Percentiles rank a stretch among this genome's conserved stretches.
phyloP scores from a whole-genome alignment of 2,888 invertebrate genomes.

The Leptopterna dolabrata region DNA sequence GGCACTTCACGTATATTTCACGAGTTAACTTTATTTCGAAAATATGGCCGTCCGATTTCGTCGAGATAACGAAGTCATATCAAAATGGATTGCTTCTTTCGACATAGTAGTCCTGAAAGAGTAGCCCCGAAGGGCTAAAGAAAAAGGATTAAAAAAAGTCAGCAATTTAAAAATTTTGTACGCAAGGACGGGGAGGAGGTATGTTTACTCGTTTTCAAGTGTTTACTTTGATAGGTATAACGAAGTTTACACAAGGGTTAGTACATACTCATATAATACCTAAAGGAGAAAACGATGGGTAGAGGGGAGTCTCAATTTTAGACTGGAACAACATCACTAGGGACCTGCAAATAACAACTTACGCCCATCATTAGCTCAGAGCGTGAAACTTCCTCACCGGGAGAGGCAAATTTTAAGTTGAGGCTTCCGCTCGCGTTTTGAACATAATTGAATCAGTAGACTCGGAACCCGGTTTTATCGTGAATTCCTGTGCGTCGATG shows the following conservation, averaged over 20 bases:
- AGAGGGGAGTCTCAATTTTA: background rate
- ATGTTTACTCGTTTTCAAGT: conserved; percentile 25
- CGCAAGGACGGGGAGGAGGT: background rate
- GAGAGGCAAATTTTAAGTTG: background rate
- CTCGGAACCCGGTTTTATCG: too few relatives aligned
- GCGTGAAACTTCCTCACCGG: background rate
- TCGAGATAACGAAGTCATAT: background rate
- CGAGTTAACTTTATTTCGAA: too few relatives aligned
- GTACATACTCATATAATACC: conserved; percentile 31
- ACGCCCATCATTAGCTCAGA: conserved; percentile 4
- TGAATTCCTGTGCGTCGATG: too few relatives aligned
- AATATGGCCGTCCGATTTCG: too few relatives aligned
- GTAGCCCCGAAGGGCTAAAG: background rate
- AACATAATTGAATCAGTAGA: background rate
- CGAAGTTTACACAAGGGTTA: conserved; percentile 39
- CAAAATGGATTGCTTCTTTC: background rate
- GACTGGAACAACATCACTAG: conserved; percentile 29
- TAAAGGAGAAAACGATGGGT: background rate
- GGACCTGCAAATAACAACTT: conserved; percentile 26
- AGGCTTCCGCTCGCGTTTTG: background rate
- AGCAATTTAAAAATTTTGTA: background rate
- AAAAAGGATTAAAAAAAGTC: background rate
- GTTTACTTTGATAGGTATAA: conserved; percentile 13
- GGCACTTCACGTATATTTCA: too few relatives aligned
- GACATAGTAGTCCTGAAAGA: background rate